Evolutionary conservation across 2,113 vertebrate genomes (phyloP).

Genomic region (Hoplias malabaricus): DNA sequence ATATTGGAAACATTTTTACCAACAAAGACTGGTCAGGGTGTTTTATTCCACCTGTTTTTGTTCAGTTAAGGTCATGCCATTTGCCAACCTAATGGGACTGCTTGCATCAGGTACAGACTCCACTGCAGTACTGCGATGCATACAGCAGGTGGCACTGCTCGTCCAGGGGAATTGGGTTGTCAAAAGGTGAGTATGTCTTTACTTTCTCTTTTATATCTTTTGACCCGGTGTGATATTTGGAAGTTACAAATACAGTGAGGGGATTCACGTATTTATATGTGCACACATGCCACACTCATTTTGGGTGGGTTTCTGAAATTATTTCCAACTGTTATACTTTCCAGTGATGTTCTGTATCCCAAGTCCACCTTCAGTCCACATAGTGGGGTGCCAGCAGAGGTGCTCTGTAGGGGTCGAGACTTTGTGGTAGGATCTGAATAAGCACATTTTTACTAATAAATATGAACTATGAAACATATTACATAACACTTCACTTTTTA

Average conservation of each 20-base stretch:
- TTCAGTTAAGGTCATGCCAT: conserved; percentile 95
- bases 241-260: background rate
- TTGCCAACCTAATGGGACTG: conserved; percentile 94
- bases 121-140: conserved; percentile 87
- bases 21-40: background rate
- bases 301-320: background rate
- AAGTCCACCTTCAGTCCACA: conserved; percentile 94
- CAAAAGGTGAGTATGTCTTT: conserved; percentile 80
- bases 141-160: conserved; percentile 98
- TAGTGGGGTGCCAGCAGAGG: conserved; percentile 92
- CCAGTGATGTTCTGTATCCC: conserved; percentile 93
- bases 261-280: background rate
- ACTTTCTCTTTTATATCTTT: background rate
- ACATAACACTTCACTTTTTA: background rate
- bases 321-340: background rate
- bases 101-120: conserved; percentile 87
- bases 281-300: background rate
- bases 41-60: background rate
- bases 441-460: background rate
- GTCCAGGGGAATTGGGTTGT: conserved; percentile 99
- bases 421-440: conserved; percentile 85
- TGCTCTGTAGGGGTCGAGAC: conserved; percentile 93
- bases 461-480: background rate
- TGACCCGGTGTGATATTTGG: background rate
- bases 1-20: no score